Percentiles rank a stretch among this genome's conserved stretches.
These are phyloP conservation scores for Sesamia nonagrioides DNA, from an alignment of 1,140 invertebrate genomes.

Conservation along the genomic window DNA sequence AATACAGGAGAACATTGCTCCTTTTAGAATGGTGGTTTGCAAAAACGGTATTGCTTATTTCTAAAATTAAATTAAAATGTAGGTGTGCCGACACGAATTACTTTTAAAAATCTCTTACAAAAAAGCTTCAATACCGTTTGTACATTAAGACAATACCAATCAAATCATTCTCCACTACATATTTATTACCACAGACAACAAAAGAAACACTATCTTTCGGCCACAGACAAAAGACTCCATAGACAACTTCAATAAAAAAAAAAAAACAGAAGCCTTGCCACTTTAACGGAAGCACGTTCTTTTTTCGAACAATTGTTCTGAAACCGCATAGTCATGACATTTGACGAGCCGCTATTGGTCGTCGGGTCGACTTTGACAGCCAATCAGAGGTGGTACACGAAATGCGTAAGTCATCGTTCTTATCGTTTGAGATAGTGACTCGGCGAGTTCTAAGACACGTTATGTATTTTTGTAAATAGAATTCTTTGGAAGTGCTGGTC, in stretches of 20 bases:
- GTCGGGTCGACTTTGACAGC: slow-evolving; percentile 74
- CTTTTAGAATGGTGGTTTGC: neutral
- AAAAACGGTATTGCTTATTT: slow-evolving; percentile 16
- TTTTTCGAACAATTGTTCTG: slow-evolving; percentile 75
- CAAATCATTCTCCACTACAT: slow-evolving; percentile 3
- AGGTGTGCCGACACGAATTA: slow-evolving; percentile 1
- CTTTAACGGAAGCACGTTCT: slow-evolving; percentile 79
- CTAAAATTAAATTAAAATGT: neutral
- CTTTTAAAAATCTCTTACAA: neutral
- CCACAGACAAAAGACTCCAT: slow-evolving; percentile 58
- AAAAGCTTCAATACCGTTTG: slow-evolving; percentile 21
- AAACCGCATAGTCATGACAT: slow-evolving; percentile 75
- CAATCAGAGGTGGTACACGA: slow-evolving; percentile 72
- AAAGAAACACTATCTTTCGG: slow-evolving; percentile 50
- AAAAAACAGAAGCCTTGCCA: slow-evolving; percentile 71
- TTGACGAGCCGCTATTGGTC: slow-evolving; percentile 80
- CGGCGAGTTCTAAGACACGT: slow-evolving; percentile 43
- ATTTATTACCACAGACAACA: slow-evolving; percentile 32
- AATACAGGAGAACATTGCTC: neutral
- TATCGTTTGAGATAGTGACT: slow-evolving; percentile 76
- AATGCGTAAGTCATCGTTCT: slow-evolving; percentile 79
- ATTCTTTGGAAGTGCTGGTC: slow-evolving; percentile 19
- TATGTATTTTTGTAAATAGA: slow-evolving; percentile 52
- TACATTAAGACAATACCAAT: slow-evolving; percentile 28
- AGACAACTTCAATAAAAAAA: slow-evolving; percentile 44